Percentiles rank a stretch among this genome's conserved stretches.
These are phyloP conservation scores for Hydriomena furcata DNA, from an alignment of 2,888 invertebrate genomes.

Conservation along the genomic window DNA sequence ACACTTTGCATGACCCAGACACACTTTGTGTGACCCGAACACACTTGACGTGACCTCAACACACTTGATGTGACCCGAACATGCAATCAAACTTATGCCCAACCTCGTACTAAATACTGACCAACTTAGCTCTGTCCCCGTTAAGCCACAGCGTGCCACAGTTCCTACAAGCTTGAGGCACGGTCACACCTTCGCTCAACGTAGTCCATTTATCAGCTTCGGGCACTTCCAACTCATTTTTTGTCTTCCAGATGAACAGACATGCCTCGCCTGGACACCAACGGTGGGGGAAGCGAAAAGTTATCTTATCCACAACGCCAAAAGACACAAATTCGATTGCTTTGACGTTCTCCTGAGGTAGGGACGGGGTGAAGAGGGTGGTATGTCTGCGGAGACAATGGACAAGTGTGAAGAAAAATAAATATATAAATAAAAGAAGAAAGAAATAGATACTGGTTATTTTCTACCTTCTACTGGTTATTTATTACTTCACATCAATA, in stretches of 20 bases:
- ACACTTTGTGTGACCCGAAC: not conserved
- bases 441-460: too few species aligned
- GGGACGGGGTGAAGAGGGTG: constrained; percentile 80
- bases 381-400: constrained; percentile 52
- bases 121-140: constrained; percentile 48
- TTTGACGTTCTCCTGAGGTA: constrained; percentile 79
- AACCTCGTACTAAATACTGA: constrained; percentile 27
- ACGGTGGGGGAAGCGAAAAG: constrained; percentile 83
- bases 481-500: too few species aligned
- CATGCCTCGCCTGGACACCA: constrained; percentile 76
- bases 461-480: too few species aligned
- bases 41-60: not conserved
- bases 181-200: constrained; percentile 39
- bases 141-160: constrained; percentile 53
- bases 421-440: too few species aligned
- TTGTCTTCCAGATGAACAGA: constrained; percentile 49
- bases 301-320: constrained; percentile 88
- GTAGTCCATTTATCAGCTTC: constrained; percentile 49
- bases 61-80: not conserved
- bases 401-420: not conserved
- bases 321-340: constrained; percentile 84
- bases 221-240: constrained; percentile 37
- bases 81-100: too few species aligned
- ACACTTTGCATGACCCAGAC: not conserved
- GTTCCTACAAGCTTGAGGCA: constrained; percentile 43